These are phyloP conservation scores for Actinia equina DNA, from an alignment of 64 coral and sea anemone species.

Conservation along the genomic window DNA sequence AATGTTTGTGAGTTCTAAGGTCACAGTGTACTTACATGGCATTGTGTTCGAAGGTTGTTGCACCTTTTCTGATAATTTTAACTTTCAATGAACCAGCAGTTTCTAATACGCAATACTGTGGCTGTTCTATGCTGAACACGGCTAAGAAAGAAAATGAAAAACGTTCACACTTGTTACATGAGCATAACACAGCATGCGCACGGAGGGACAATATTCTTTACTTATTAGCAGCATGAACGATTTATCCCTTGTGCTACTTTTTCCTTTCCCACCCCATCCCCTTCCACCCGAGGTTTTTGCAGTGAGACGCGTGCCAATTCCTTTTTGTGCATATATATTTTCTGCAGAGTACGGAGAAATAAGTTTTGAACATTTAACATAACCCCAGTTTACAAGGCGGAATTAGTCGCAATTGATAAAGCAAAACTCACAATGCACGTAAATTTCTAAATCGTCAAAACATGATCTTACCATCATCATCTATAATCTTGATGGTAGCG, in stretches of 20 bases:
- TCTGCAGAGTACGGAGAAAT: too few relatives aligned
- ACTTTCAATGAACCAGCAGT: neutral
- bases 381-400: too few relatives aligned
- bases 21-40: neutral
- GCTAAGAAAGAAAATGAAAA: neutral
- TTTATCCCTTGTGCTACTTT: too few relatives aligned
- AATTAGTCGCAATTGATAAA: too few relatives aligned
- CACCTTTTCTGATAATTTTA: constrained; percentile 3
- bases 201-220: neutral
- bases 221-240: too few relatives aligned
- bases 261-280: too few relatives aligned
- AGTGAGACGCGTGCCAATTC: neutral
- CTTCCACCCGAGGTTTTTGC: too few relatives aligned
- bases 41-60: neutral
- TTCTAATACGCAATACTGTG: neutral
- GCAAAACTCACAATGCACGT: too few relatives aligned
- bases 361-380: too few relatives aligned
- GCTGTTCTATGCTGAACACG: neutral
- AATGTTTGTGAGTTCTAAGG: too few relatives aligned
- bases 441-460: too few relatives aligned
- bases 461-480: neutral
- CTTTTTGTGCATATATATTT: neutral
- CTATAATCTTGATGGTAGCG: neutral
- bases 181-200: neutral
- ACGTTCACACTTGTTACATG: neutral